phyloP scores from a whole-genome alignment of 2,797 vertebrate genomes.

The Myotis findleyi region DNA sequence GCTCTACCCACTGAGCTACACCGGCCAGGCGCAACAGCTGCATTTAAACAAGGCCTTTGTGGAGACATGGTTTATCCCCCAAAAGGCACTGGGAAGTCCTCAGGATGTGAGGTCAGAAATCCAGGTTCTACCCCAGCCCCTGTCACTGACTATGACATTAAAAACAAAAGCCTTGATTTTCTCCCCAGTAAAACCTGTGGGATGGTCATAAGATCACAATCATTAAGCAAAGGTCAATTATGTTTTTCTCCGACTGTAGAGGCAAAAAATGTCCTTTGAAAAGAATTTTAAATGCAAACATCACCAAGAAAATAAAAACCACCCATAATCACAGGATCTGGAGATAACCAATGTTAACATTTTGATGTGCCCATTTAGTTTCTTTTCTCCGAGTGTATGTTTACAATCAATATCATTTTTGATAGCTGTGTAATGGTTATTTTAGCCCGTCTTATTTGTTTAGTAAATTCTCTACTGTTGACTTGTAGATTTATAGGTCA shows the following conservation, averaged over 20 bases:
- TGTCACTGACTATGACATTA: not conserved
- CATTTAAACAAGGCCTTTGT: not conserved
- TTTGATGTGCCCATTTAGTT: slow-evolving; percentile 10
- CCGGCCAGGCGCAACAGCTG: not conserved
- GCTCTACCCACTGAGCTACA: too few relatives aligned
- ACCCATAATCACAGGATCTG: not conserved
- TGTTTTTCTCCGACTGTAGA: slow-evolving; percentile 39
- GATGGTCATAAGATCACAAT: not conserved
- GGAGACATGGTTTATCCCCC: not conserved
- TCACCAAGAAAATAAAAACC: slow-evolving; percentile 48
- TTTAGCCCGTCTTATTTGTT: slow-evolving; percentile 7
- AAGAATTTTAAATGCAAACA: slow-evolving; percentile 2
- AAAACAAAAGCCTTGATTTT: slow-evolving; percentile 13
- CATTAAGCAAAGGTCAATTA: slow-evolving; percentile 57
- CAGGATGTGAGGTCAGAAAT: not conserved
- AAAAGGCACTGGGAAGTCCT: slow-evolving; percentile 37
- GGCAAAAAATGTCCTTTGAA: slow-evolving; percentile 30
- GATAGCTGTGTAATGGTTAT: not conserved
- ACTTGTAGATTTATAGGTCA: slow-evolving; percentile 20
- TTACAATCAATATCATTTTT: slow-evolving; percentile 16
- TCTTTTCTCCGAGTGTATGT: not conserved
- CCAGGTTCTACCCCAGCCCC: not conserved
- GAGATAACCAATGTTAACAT: slow-evolving; percentile 31
- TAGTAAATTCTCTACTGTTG: slow-evolving; percentile 45
- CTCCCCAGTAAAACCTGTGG: slow-evolving; percentile 20